Percentiles rank a stretch among this genome's conserved stretches.
These are phyloP conservation scores for Grantiella picta DNA, from an alignment of 2,113 vertebrate species.

Conservation along the genomic window DNA sequence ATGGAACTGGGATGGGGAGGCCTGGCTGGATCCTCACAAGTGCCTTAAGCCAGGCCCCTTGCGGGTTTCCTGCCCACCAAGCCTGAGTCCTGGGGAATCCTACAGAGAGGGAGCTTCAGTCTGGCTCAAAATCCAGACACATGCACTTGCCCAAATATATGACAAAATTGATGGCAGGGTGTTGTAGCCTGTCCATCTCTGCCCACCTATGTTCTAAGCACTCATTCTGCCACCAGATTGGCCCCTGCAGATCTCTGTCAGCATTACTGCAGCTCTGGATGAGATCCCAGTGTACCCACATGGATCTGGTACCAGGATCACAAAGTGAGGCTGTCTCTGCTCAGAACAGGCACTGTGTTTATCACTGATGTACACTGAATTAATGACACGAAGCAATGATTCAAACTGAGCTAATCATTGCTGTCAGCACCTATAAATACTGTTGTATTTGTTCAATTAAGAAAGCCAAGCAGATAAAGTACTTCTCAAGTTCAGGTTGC, in stretches of 20 bases:
- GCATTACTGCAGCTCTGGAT: background rate
- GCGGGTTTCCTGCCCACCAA: background rate
- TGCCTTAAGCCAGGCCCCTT: background rate
- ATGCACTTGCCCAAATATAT: background rate
- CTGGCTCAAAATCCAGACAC: background rate
- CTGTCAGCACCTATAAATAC: background rate
- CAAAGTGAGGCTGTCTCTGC: background rate
- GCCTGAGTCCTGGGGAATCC: background rate
- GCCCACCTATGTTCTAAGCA: background rate
- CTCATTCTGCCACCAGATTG: background rate
- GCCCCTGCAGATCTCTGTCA: background rate
- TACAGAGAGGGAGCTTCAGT: background rate
- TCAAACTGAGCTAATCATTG: background rate
- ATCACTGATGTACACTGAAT: background rate
- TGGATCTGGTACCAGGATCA: background rate
- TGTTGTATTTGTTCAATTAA: background rate
- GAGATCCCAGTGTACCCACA: background rate
- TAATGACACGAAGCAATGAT: background rate
- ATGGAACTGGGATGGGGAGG: background rate
- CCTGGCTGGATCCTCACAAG: background rate
- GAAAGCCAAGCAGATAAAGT: background rate
- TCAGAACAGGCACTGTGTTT: background rate
- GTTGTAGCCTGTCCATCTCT: background rate
- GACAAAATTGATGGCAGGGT: background rate
- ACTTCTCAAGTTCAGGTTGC: background rate